Evolutionary conservation across 2,797 vertebrate species (phyloP), one percentile per base, ranked within the genome.

Genomic region (Eulemur albifrons): DNA sequence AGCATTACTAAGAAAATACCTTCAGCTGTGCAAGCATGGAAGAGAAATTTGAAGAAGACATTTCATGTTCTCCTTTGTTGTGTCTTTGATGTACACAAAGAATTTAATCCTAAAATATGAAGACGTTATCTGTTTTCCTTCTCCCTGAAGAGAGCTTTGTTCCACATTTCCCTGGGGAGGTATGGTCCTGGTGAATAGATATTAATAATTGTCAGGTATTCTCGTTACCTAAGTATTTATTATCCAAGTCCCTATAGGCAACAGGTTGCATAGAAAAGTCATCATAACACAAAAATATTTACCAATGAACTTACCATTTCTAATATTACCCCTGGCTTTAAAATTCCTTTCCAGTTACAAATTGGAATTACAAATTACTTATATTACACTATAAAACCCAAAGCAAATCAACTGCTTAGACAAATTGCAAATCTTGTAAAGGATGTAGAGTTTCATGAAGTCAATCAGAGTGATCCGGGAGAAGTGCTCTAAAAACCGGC

Each of bases 71-170:
- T 87, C 59, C 72, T 96, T 65, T 63, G 35, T 20, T 63, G 57
- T 7, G 1, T 81, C 91, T 97, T 96, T 95, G 95, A 96, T 96
- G 75, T 88, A 75, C 83, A 93, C 77, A 95, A 72, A 96, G 57
- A 90, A 90, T 85, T 92, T 84, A 59, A 73, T 45, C 69, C 63
- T 90, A 17, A 84, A 95, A 95, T 93, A 95, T 95, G 70, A 96
- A 94, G 88, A 94, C 43, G 35, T 88, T 32, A 84, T 75, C 88
- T 13, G 0, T 85, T 75, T 88, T 92, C 45, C 57, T 83, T 77
- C 82, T 77, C 72, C n/a, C 59, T 48, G 23, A 91, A 65, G 50
- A 90, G 52, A 94, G 76, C 86, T 94, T 93, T 93, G 75, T 87
- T 94, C 65, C n/a, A 23, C 7, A 48, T 59, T 93, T 96, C 77